Percentiles rank a stretch among this genome's conserved stretches.
Conservation (phyloP, 2,888 invertebrate genomes). For the Thalpophila matura region DNA sequence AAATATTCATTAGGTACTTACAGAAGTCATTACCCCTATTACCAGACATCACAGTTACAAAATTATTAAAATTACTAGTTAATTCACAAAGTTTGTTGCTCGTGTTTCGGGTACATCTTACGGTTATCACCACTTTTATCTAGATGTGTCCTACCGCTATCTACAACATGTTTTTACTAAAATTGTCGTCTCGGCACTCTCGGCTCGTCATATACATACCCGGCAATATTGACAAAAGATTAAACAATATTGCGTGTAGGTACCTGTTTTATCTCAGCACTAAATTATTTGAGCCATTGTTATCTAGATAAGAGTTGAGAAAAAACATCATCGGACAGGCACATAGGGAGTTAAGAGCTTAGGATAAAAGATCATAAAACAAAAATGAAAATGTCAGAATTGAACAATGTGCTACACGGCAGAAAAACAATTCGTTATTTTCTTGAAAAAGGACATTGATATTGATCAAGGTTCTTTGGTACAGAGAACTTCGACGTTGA, state of each 20-base stretch:
- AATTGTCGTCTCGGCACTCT: conserved; percentile 73
- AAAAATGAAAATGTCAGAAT: neutral
- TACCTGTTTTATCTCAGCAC: conserved; percentile 78
- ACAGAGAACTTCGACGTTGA: neutral
- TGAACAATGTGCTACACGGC: neutral
- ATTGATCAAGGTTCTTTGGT: neutral
- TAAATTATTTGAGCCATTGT: conserved; percentile 69
- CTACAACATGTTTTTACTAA: conserved; percentile 71
- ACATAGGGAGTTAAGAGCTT: neutral
- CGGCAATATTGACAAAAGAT: conserved; percentile 87
- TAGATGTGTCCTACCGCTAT: conserved; percentile 55
- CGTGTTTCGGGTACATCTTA: conserved; percentile 50
- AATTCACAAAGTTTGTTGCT: conserved; percentile 23
- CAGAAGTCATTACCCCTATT: conserved; percentile 84
- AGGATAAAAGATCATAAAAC: neutral
- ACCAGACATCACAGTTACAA: conserved; percentile 56
- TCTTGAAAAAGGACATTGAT: neutral
- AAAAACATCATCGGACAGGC: conserved; percentile 34
- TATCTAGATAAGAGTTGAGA: conserved; percentile 53
- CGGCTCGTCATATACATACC: conserved; percentile 73
- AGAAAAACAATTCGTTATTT: neutral
- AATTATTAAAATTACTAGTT: conserved; percentile 53
- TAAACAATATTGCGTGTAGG: conserved; percentile 70
- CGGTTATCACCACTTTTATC: conserved; percentile 54
- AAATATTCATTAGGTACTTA: conserved; percentile 71